Conservation (phyloP, 2,797 vertebrate species). For the Pangasius macronema region DNA sequence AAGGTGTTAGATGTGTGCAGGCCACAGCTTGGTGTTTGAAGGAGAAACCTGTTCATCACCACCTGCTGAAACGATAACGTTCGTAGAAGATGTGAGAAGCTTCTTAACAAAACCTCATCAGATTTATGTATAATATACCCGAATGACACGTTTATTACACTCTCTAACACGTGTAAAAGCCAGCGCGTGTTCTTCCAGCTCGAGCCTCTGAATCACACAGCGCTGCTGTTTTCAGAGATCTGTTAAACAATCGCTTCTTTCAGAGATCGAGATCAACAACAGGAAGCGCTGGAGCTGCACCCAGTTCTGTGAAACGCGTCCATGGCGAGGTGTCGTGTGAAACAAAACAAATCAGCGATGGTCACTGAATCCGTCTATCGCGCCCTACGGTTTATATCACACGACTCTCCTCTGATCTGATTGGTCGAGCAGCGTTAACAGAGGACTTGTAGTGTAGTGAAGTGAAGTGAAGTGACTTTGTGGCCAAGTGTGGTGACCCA, state of each 20-base stretch:
- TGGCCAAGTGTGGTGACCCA: no score
- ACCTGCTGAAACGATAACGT: not conserved
- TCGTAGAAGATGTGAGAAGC: not conserved
- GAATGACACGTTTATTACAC: not conserved
- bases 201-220: constrained; percentile 6
- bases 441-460: not conserved
- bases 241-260: constrained; percentile 50
- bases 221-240: constrained; percentile 28
- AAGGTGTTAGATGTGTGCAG: not conserved
- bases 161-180: not conserved
- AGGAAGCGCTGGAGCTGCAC: constrained; percentile 51
- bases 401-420: not conserved
- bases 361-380: not conserved
- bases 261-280: constrained; percentile 53
- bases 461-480: no score
- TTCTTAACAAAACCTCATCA: not conserved
- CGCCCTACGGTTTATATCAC: not conserved
- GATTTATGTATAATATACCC: not conserved
- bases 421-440: not conserved
- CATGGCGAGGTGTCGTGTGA: not conserved
- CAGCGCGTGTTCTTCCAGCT: not conserved
- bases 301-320: constrained; percentile 34
- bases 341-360: not conserved
- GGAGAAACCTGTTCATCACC: not conserved
- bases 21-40: not conserved